Evolutionary conservation across 1,140 invertebrate species (phyloP), one percentile per base, ranked within the genome.

Genomic region (Macrotrachela quadricornifera): DNA sequence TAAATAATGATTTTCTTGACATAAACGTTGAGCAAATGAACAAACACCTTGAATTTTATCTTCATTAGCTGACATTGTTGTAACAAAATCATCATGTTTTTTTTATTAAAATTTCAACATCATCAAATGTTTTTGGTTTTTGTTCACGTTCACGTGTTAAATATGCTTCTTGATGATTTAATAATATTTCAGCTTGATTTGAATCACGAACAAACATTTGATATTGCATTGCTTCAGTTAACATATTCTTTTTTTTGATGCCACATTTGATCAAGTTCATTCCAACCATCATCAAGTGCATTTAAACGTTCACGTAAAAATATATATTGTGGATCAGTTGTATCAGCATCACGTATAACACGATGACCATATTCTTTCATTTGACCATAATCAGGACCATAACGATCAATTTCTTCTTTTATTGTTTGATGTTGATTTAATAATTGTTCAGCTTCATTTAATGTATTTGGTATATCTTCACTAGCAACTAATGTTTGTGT

Each of bases 301-400:
- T 92, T 94, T 55, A 99, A 73, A 55, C 94, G 77, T 70, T 94
- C 88, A 49, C 86, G 76, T 59, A 96, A 71, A 80, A 96, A 96
- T 87, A 96, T 94, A 71, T 96, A 95, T 70, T 97, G 91, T 50
- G 91, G 87, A 73, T 99, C 94, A 46, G 62, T 60, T 13, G 67
- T 71, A 58, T 77, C 74, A 46, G 64, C 86, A 53, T 81, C 81
- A 3, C n/a, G 8, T 47, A 86, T 91, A 50, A 92, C 78, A 61
- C 83, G 79, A 63, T 95, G 87, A 48, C 94, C 94, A 67, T 95
- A 97, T 60, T 94, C 88, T 82, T 96, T 95, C 88, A 99, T 96
- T 72, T 88, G 90, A 58, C 81, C 68, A 66, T 94, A 95, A 67
- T 97, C 92, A 59, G 92, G 85, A 46, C 81, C 88, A 66, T 97